phyloP scores from a whole-genome alignment of 1,140 invertebrate species.

The Sitophilus oryzae region DNA sequence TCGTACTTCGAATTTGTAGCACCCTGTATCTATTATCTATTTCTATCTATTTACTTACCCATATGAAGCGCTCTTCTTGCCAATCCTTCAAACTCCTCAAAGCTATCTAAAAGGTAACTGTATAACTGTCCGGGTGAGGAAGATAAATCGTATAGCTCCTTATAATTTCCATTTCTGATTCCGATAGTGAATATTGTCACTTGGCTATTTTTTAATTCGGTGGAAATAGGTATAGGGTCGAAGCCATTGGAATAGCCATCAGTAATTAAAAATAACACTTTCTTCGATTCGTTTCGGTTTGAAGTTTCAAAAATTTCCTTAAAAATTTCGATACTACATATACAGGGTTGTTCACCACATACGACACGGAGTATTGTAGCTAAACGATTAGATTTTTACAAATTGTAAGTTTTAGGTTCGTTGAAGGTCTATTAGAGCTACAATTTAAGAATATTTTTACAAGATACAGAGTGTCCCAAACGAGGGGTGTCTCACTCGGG shows the following conservation, averaged over 20 bases:
- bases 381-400: too few species aligned
- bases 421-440: too few species aligned
- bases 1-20: too few species aligned
- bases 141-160: conserved; percentile 61
- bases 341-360: too few species aligned
- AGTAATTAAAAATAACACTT: conserved; percentile 63
- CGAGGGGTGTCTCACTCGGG: too few species aligned
- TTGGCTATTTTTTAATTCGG: conserved; percentile 49
- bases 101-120: conserved; percentile 64
- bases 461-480: too few species aligned
- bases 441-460: too few species aligned
- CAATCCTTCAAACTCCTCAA: conserved; percentile 65
- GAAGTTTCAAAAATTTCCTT: conserved; percentile 53
- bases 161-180: conserved; percentile 61
- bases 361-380: too few species aligned
- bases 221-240: conserved; percentile 56
- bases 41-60: conserved; percentile 45
- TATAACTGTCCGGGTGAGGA: conserved; percentile 58
- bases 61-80: conserved; percentile 63
- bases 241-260: conserved; percentile 71
- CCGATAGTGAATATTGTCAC: conserved; percentile 60
- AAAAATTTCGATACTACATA: too few species aligned
- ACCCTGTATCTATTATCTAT: too few species aligned
- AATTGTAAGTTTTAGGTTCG: too few species aligned
- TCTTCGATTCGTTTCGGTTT: conserved; percentile 49